Conservation (phyloP, 2,888 invertebrate species). For the Tetropium fuscum region DNA sequence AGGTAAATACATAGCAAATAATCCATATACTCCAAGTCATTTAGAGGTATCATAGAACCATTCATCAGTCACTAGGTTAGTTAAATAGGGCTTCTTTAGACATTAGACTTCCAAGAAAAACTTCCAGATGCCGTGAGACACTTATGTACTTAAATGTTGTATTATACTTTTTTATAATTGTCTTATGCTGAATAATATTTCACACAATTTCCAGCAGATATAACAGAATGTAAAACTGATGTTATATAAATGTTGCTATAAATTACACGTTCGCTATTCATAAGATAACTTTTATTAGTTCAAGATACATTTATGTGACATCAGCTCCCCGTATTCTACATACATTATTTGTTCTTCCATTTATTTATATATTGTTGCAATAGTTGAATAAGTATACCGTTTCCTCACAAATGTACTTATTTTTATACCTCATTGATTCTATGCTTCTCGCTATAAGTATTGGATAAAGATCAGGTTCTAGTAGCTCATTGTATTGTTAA, state of each 20-base stretch:
- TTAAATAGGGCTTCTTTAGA: conserved; percentile 52
- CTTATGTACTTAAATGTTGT: conserved; percentile 34
- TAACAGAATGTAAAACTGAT: background rate
- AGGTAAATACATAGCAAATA: conserved; percentile 44
- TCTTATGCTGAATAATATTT: background rate
- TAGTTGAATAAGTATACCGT: conserved; percentile 38
- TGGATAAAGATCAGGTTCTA: conserved; percentile 19
- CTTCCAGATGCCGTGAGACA: conserved; percentile 48
- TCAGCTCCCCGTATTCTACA: conserved; percentile 24
- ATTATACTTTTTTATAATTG: conserved; percentile 21
- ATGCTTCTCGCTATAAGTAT: conserved; percentile 56
- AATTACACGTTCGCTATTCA: background rate
- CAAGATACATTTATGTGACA: conserved; percentile 38
- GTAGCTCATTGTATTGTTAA: conserved; percentile 22
- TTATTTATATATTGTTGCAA: conserved; percentile 38
- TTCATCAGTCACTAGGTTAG: conserved; percentile 54
- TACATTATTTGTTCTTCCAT: conserved; percentile 52
- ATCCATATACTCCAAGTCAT: conserved; percentile 27
- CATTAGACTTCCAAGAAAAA: conserved; percentile 50
- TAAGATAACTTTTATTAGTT: too few species aligned
- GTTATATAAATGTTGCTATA: background rate
- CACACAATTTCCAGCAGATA: background rate
- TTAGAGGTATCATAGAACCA: conserved; percentile 30
- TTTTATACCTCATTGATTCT: conserved; percentile 51
- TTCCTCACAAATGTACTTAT: conserved; percentile 47